Evolutionary conservation across 2,113 vertebrate genomes (phyloP).

Genomic region (Peromyscus californicus): DNA sequence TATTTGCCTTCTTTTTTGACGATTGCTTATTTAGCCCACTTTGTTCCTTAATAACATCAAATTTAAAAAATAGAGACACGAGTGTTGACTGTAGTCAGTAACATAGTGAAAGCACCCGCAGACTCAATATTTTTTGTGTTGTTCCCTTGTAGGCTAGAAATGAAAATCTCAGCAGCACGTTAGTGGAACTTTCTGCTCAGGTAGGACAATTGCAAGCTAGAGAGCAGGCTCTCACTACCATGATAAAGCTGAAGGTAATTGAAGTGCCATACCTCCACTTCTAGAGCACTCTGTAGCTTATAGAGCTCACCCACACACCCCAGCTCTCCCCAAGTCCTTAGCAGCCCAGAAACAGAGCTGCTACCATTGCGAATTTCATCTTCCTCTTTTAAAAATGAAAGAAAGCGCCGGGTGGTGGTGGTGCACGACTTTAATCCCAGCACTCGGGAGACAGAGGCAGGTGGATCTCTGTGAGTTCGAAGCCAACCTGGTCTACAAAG

Average conservation of each 20-base stretch:
- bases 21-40: not conserved
- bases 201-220: slow-evolving; percentile 92
- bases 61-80: not conserved
- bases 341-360: not conserved
- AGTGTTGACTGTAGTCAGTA: not conserved
- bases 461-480: too few species aligned
- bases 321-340: not conserved
- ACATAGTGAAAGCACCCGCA: not conserved
- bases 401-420: too few species aligned
- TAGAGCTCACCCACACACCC: not conserved
- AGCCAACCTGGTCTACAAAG: too few species aligned
- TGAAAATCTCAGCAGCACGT: slow-evolving; percentile 89
- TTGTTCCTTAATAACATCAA: not conserved
- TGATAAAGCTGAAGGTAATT: slow-evolving; percentile 94
- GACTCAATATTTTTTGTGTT: not conserved
- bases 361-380: not conserved
- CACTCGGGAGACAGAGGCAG: too few species aligned
- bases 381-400: not conserved
- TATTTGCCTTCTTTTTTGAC: not conserved
- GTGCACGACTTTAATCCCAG: too few species aligned
- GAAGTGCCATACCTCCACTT: not conserved
- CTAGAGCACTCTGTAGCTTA: not conserved
- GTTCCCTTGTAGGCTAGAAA: slow-evolving; percentile 90
- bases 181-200: slow-evolving; percentile 91
- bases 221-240: slow-evolving; percentile 93